These are phyloP conservation scores for Athripsodes cinereus DNA, from an alignment of 2,888 invertebrate species.

Conservation along the genomic window DNA sequence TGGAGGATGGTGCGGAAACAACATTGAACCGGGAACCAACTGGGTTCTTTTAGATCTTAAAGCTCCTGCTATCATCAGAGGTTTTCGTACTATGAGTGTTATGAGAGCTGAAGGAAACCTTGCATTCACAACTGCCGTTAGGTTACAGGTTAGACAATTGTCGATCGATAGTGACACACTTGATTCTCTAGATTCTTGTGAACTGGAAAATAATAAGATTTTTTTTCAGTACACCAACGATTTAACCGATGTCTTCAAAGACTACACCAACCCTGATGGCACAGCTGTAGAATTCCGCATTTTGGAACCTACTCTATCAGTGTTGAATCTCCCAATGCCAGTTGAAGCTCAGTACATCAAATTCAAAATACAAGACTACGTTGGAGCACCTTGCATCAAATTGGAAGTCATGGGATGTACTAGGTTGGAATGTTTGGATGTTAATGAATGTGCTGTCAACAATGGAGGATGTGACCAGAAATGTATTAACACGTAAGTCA, in stretches of 20 bases:
- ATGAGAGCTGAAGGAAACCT: constrained; percentile 73
- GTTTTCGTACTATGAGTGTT: constrained; percentile 87
- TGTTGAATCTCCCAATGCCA: constrained; percentile 82
- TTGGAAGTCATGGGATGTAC: constrained; percentile 91
- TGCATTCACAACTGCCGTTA: constrained; percentile 85
- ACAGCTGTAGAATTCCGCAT: constrained; percentile 90
- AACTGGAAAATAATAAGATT: no score
- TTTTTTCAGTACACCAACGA: constrained; percentile 72
- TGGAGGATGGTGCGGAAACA: constrained; percentile 87
- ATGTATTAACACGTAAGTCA: constrained; percentile 67
- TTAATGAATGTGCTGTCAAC: constrained; percentile 79
- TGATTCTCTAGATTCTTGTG: no score
- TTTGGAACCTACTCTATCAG: constrained; percentile 83
- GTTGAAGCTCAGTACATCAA: constrained; percentile 85
- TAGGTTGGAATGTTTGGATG: constrained; percentile 79
- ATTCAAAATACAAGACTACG: constrained; percentile 82
- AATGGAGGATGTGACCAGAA: constrained; percentile 94
- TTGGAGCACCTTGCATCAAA: constrained; percentile 82
- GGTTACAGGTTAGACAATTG: constrained; percentile 48
- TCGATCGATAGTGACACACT: no score
- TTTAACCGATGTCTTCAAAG: constrained; percentile 81
- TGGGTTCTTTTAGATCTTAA: constrained; percentile 84
- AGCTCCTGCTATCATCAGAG: constrained; percentile 82
- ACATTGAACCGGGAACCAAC: constrained; percentile 78
- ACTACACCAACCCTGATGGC: constrained; percentile 88